Evolutionary conservation across 2,113 vertebrate genomes (phyloP).

Genomic region (human (Homo sapiens)): GRCh38 chrX:63896001-63896500

Average conservation of each 20-base stretch:
- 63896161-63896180: not conserved
- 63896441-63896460: not conserved
- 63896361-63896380: not conserved
- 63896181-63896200: not conserved
- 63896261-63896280: not conserved
- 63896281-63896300: too few species aligned
- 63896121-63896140: not conserved
- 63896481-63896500: not conserved
- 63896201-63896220: not conserved
- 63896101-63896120: not conserved
- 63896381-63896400: not conserved
- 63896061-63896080: not conserved
- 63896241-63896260: not conserved
- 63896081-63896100: not conserved
- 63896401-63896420: not conserved
- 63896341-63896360: not conserved
- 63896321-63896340: not conserved
- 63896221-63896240: not conserved
- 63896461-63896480: not conserved
- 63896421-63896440: not conserved
- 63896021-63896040: not conserved
- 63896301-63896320: not conserved
- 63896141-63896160: not conserved
- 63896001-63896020: not conserved
- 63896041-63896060: not conserved